These are phyloP conservation scores for Setophaga petechia DNA, from an alignment of 2,113 vertebrate genomes.

Conservation along the genomic window DNA sequence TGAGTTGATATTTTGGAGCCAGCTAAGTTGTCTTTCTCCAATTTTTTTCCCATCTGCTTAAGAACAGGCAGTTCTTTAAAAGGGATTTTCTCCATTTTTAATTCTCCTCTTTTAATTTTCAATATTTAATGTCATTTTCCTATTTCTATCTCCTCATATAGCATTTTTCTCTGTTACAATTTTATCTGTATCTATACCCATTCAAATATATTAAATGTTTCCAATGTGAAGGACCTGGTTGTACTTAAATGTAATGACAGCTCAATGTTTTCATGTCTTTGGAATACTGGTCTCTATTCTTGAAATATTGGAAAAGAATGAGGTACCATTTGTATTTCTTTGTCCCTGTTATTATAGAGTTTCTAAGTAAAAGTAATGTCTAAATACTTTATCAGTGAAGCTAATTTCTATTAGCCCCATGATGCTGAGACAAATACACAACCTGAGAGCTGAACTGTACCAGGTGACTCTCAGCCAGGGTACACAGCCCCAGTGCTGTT, in stretches of 20 bases:
- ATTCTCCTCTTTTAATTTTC: neutral
- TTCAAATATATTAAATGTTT: neutral
- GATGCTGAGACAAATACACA: neutral
- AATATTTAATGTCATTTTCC: neutral
- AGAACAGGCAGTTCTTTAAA: neutral
- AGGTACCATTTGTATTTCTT: neutral
- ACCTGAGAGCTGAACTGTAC: neutral
- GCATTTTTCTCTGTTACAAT: neutral
- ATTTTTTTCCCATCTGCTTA: neutral
- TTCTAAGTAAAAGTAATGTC: neutral
- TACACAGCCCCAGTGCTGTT: neutral
- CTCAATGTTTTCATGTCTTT: neutral
- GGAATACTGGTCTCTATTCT: neutral
- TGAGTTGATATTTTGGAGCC: neutral
- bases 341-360: neutral
- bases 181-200: neutral
- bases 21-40: neutral
- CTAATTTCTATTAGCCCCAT: accelerated
- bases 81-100: neutral
- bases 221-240: neutral
- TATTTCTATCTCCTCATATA: neutral
- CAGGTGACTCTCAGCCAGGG: neutral
- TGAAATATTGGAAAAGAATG: neutral
- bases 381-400: neutral
- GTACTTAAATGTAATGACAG: neutral